Conservation (phyloP, 1,140 invertebrate species). For the Drosophila nasuta region DNA sequence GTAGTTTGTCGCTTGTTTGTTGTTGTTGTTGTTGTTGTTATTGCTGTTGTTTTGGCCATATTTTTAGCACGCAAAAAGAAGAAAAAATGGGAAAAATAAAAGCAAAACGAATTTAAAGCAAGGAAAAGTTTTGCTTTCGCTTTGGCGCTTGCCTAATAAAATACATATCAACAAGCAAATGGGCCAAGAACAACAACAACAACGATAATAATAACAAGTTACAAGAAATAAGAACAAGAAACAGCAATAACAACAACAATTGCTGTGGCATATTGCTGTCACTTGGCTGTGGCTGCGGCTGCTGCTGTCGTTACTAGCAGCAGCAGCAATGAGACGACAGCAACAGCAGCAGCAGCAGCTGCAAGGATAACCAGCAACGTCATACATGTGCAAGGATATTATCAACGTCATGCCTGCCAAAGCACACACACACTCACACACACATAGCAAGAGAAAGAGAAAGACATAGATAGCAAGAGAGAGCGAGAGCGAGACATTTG, state of each 20-base stretch:
- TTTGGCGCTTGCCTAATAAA: constrained; percentile 66
- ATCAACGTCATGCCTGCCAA: constrained; percentile 81
- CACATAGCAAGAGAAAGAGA: constrained; percentile 1
- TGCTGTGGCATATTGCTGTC: constrained; percentile 65
- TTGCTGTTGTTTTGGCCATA: constrained; percentile 42
- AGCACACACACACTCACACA: constrained; percentile 21
- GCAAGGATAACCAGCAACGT: constrained; percentile 81
- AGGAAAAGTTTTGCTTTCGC: constrained; percentile 56
- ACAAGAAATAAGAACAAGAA: constrained; percentile 31
- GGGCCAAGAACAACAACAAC: constrained; percentile 43
- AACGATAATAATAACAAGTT: constrained; percentile 49
- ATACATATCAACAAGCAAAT: constrained; percentile 74
- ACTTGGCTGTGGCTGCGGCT: constrained; percentile 53
- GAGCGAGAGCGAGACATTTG: constrained; percentile 5
- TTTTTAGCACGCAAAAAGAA: constrained; percentile 67
- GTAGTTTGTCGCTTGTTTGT: constrained; percentile 7
- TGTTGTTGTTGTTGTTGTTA: constrained; percentile 44
- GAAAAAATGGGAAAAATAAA: no score
- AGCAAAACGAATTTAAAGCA: constrained; percentile 62
- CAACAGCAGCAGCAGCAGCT: constrained; percentile 32
- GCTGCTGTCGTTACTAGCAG: constrained; percentile 17
- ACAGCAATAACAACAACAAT: constrained; percentile 58
- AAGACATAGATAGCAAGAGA: constrained; percentile 13
- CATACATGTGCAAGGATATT: constrained; percentile 82
- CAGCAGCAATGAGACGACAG: constrained; percentile 50